Evolutionary conservation across 2,113 vertebrate genomes (phyloP).

Genomic region (Choloepus hoffmanni): DNA sequence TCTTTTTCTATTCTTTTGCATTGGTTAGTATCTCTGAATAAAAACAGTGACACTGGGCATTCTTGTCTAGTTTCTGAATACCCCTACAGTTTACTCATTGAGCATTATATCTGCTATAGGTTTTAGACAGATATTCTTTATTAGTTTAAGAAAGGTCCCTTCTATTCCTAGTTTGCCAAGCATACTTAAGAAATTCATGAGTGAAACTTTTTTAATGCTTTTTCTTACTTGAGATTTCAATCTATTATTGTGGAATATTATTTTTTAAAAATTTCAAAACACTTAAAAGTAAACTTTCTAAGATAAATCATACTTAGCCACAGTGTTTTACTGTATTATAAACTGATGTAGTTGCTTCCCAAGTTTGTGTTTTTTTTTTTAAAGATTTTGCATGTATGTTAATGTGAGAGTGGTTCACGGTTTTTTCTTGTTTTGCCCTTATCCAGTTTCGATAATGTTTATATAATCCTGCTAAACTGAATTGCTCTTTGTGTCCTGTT

Average conservation of each 20-base stretch:
- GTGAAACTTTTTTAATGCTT: background rate
- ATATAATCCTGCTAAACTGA: background rate
- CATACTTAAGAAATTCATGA: slow-evolving; percentile 7
- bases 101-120: background rate
- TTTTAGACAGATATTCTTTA: background rate
- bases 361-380: background rate
- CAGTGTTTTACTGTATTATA: background rate
- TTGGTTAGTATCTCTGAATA: background rate
- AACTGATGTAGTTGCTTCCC: background rate
- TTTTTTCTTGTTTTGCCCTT: background rate
- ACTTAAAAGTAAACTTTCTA: background rate
- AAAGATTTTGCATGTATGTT: no score
- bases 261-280: background rate
- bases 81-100: background rate
- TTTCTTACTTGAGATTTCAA: background rate
- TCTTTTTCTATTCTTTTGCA: background rate
- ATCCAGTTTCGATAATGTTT: background rate
- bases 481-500: background rate
- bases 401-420: background rate
- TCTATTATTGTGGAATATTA: background rate
- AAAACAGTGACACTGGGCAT: background rate
- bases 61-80: slow-evolving; percentile 25
- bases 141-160: background rate
- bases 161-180: background rate
- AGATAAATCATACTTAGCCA: background rate